Conservation (phyloP, 2,113 vertebrate species). For the Plestiodon gilberti region DNA sequence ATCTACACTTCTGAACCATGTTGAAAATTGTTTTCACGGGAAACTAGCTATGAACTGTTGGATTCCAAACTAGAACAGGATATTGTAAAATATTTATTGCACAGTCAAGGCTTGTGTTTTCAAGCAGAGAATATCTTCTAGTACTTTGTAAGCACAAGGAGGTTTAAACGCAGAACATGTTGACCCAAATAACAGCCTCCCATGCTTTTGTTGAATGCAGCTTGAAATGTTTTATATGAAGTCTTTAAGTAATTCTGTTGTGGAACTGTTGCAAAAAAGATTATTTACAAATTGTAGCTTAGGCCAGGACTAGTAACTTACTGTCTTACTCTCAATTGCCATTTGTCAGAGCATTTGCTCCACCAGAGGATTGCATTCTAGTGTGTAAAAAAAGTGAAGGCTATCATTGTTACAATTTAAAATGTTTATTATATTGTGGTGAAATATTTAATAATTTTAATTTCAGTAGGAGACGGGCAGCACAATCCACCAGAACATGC, state of each 20-base stretch:
- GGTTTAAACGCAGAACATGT: constrained; percentile 6
- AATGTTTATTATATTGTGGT: background rate
- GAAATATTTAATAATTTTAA: background rate
- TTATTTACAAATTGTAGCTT: no score
- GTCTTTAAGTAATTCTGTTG: background rate
- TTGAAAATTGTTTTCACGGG: constrained; percentile 1
- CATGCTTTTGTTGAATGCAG: background rate
- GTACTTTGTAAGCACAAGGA: constrained; percentile 8
- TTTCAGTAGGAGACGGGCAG: no score
- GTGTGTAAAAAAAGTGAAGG: no score
- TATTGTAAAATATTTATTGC: background rate
- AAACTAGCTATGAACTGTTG: constrained; percentile 5
- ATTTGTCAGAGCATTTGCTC: background rate
- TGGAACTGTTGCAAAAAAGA: no score
- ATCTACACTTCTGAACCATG: background rate
- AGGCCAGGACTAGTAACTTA: no score
- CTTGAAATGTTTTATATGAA: constrained; percentile 5
- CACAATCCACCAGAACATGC: no score
- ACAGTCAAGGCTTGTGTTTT: background rate
- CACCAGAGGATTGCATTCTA: background rate
- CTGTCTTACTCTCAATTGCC: no score
- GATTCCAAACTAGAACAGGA: background rate
- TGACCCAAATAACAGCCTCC: constrained; percentile 11
- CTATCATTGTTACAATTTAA: background rate
- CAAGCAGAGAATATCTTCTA: background rate